Evolutionary conservation across 37 sponge, comb jelly and placozoan species (phyloP).

Genomic region (Halisarca cf. caerulea): DNA sequence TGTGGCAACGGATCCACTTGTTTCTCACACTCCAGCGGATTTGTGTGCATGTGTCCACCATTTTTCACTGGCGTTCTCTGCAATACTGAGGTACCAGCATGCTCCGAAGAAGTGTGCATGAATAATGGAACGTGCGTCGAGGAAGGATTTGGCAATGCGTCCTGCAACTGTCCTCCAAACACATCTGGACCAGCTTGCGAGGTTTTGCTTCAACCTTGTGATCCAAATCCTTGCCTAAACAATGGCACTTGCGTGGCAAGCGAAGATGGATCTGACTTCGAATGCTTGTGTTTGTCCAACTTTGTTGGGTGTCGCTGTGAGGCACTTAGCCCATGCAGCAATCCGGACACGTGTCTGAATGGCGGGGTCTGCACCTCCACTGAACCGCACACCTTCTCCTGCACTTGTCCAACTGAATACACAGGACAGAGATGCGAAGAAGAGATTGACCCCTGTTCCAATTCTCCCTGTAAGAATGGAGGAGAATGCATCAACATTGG

Average conservation of each 20-base stretch:
- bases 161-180: background rate
- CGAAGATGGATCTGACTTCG: background rate
- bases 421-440: constrained; percentile 28
- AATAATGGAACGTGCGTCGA: constrained; percentile 30
- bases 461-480: constrained; percentile 10
- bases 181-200: constrained; percentile 50
- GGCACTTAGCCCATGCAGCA: constrained; percentile 3
- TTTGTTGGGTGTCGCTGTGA: constrained; percentile 26
- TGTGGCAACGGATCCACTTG: constrained; percentile 33
- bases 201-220: constrained; percentile 52
- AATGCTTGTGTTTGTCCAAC: constrained; percentile 7
- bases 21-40: background rate
- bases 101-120: constrained; percentile 16
- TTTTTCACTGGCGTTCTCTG: constrained; percentile 24
- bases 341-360: constrained; percentile 30
- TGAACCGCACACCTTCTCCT: background rate
- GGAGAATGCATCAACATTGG: background rate
- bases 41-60: background rate
- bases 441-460: background rate
- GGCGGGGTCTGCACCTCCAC: constrained; percentile 16
- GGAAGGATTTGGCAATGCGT: too few species aligned
- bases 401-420: constrained; percentile 16
- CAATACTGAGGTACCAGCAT: constrained; percentile 1
- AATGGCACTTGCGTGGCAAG: constrained; percentile 31
- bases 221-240: constrained; percentile 50